These are phyloP conservation scores for Cyprinella venusta DNA, from an alignment of 2,797 vertebrate genomes.

Conservation along the genomic window DNA sequence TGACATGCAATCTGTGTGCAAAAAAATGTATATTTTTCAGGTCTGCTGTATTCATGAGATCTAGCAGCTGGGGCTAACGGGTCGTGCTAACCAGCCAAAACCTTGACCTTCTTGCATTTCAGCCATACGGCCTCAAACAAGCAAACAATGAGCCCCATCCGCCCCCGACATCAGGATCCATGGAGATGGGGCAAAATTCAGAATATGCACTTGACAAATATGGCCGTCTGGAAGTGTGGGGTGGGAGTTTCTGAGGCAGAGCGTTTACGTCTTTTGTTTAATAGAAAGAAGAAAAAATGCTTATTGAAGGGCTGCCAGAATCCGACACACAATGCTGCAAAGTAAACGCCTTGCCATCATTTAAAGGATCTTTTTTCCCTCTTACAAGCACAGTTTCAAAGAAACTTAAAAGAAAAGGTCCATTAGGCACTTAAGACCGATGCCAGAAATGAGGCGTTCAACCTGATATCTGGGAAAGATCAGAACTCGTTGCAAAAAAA, in stretches of 20 bases:
- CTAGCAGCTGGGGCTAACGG: not conserved
- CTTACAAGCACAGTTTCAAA: constrained; percentile 31
- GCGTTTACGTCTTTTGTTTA: constrained; percentile 37
- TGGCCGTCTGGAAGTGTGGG: constrained; percentile 64
- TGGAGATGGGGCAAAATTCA: constrained; percentile 69
- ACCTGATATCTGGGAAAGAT: not conserved
- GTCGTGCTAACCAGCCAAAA: constrained; percentile 10
- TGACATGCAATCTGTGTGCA: not conserved
- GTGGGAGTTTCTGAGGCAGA: constrained; percentile 53
- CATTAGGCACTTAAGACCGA: not conserved
- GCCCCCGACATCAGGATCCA: constrained; percentile 66
- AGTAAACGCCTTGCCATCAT: constrained; percentile 74
- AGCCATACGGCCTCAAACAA: constrained; percentile 57
- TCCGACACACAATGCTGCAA: constrained; percentile 69
- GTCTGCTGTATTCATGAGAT: not conserved
- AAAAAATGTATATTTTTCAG: not conserved
- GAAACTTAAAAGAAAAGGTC: constrained; percentile 11
- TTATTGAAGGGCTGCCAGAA: constrained; percentile 76
- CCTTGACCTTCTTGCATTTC: not conserved
- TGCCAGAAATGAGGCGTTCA: not conserved
- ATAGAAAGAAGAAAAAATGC: constrained; percentile 49
- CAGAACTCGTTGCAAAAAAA: not conserved
- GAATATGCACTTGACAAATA: constrained; percentile 75
- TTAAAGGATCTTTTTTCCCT: constrained; percentile 61
- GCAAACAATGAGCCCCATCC: constrained; percentile 68